Base-by-base conservation (phyloP, 1,140 invertebrate species). In the Hypsibius dujardini region DNA sequence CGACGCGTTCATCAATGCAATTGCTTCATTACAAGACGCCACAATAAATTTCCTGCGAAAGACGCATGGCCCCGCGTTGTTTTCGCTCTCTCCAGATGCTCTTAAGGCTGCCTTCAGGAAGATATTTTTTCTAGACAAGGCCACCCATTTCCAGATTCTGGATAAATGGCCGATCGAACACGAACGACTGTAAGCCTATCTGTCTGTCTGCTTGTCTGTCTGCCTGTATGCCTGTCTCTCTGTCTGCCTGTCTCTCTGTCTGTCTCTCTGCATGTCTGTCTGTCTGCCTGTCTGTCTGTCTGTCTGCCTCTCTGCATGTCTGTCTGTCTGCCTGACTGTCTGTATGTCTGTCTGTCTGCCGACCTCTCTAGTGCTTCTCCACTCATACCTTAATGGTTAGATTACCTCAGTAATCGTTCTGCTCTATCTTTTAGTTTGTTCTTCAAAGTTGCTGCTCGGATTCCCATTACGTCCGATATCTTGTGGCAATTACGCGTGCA, bases 401-500 rank as follows among this genome's bases (percentile, higher is more conserved):
- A n/a, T n/a, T n/a, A n/a, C n/a, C n/a, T n/a, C n/a, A n/a, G n/a
- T n/a, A n/a, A n/a, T n/a, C n/a, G n/a, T n/a, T n/a, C n/a, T n/a
- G n/a, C n/a, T n/a, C n/a, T n/a, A n/a, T n/a, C n/a, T n/a, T n/a
- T n/a, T n/a, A n/a, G 50, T 7, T 56, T 56, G 50, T 56, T 56
- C 7, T 56, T 56, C 50, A 56, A 56, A 56, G 50, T n/a, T 7
- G 50, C 50, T 7, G 50, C 7, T 7, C 7, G 50, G n/a, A 56
- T 56, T 56, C 50, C n/a, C 7, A n/a, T 56, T 7, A 56, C 7
- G 50, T 7, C 7, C n/a, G n/a, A 7, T 7, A 7, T 7, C 50
- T 56, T 56, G 50, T 56, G 50, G 50, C 50, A 56, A n/a, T 56
- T 56, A n/a, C 50, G 50, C 7, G n/a, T 56, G 50, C 50, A 56